These are phyloP conservation scores for Lepus europaeus DNA, from an alignment of 2,113 vertebrate species.

Conservation along the genomic window DNA sequence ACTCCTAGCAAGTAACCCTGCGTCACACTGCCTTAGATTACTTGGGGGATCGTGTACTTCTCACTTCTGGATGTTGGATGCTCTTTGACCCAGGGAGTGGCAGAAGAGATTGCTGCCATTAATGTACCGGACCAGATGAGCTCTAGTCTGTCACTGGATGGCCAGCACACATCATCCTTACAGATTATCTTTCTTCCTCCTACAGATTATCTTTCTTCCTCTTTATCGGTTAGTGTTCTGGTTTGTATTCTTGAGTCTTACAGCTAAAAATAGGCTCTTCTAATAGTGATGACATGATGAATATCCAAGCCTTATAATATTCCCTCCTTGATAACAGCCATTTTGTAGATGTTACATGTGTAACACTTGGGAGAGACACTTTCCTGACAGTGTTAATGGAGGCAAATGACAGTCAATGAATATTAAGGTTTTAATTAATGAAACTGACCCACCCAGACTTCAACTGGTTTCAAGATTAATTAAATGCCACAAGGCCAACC, in stretches of 20 bases:
- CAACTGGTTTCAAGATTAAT: constrained; percentile 55
- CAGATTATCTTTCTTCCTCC: constrained; percentile 31
- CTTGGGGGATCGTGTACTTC: not conserved
- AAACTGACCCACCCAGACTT: constrained; percentile 30
- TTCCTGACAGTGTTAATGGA: not conserved
- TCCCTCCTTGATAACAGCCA: not conserved
- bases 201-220: constrained; percentile 35
- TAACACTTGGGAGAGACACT: constrained; percentile 16
- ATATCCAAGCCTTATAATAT: not conserved
- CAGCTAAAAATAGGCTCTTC: not conserved
- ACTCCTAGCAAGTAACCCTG: not conserved
- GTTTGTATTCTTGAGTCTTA: constrained; percentile 50
- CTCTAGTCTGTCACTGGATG: not conserved
- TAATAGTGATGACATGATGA: constrained; percentile 7
- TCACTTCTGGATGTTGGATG: not conserved
- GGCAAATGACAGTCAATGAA: constrained; percentile 20
- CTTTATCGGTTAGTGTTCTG: constrained; percentile 14
- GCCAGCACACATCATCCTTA: not conserved
- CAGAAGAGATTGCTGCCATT: not conserved
- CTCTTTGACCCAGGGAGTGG: not conserved
- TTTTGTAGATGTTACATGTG: not conserved
- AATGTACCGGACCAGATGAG: not conserved
- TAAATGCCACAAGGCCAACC: constrained; percentile 35
- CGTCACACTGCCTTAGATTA: not conserved
- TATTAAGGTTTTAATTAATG: constrained; percentile 22